Evolutionary conservation across 2,888 invertebrate species (phyloP).

Genomic region (Anthophora plumipes): DNA sequence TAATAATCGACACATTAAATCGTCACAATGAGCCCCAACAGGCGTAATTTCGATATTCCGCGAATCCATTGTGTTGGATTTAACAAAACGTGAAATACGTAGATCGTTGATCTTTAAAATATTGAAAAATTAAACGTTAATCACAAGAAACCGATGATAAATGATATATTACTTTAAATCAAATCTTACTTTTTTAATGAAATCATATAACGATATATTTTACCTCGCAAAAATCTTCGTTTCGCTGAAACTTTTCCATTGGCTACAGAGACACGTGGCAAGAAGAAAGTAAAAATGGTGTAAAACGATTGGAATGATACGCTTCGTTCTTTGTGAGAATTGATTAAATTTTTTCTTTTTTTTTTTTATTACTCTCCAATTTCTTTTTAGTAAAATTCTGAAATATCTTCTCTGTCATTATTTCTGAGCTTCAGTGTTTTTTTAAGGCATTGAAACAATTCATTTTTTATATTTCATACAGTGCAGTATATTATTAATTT

Average conservation of each 20-base stretch:
- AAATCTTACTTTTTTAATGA: too few species aligned
- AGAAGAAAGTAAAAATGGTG: slow-evolving; percentile 27
- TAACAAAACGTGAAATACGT: neutral
- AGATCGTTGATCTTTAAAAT: neutral
- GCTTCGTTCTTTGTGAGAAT: slow-evolving; percentile 19
- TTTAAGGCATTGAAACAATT: neutral
- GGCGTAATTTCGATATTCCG: slow-evolving; percentile 30
- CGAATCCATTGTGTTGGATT: slow-evolving; percentile 6
- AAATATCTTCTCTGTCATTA: neutral
- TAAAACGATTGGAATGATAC: neutral
- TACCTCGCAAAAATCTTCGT: neutral
- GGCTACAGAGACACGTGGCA: slow-evolving; percentile 11
- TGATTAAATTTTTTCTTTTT: slow-evolving; percentile 6
- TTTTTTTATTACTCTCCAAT: neutral
- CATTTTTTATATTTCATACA: too few species aligned
- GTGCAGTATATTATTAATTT: too few species aligned
- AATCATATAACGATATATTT: neutral
- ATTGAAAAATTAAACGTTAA: slow-evolving; percentile 1
- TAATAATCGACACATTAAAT: slow-evolving; percentile 43
- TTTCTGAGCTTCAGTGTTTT: neutral
- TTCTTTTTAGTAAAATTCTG: neutral
- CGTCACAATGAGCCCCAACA: neutral
- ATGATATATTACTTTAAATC: neutral
- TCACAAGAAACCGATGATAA: neutral
- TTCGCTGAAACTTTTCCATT: neutral